phyloP scores from a whole-genome alignment of 2,797 vertebrate species.

The Sebastes cheni region DNA sequence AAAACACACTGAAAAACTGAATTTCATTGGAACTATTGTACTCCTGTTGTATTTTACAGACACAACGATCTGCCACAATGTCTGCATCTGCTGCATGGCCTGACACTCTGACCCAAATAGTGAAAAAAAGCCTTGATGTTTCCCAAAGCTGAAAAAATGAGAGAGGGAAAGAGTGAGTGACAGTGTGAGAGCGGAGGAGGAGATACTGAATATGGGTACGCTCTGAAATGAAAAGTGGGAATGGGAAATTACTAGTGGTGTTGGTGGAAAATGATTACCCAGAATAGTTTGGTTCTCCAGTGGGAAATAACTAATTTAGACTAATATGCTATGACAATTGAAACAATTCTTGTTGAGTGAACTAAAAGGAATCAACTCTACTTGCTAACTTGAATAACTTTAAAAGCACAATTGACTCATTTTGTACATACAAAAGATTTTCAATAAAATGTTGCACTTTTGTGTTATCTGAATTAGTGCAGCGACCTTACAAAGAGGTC shows the following conservation, averaged over 20 bases:
- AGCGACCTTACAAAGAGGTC: not conserved
- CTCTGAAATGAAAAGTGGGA: constrained; percentile 14
- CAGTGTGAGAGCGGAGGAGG: not conserved
- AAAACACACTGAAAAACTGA: constrained; percentile 8
- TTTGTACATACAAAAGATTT: not conserved
- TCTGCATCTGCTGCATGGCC: not conserved
- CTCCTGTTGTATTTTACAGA: constrained; percentile 13
- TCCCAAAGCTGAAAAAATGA: not conserved
- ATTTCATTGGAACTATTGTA: not conserved
- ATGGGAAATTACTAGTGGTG: not conserved
- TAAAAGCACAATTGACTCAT: not conserved
- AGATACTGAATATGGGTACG: not conserved
- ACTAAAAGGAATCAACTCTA: not conserved
- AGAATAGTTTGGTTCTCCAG: not conserved
- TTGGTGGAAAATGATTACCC: not conserved
- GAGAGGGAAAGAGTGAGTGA: not conserved
- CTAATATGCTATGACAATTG: not conserved
- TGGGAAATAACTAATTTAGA: not conserved
- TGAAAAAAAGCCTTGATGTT: constrained; percentile 6
- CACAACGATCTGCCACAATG: not conserved
- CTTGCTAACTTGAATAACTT: not conserved
- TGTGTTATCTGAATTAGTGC: not conserved
- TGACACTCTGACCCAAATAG: constrained; percentile 4
- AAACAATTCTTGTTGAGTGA: not conserved
- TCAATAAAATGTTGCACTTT: not conserved